A percentile compares a stretch with the other conserved stretches of the same genome.
These are phyloP conservation scores for Toxostoma redivivum DNA, from an alignment of 2,113 vertebrate genomes.

Conservation along the genomic window DNA sequence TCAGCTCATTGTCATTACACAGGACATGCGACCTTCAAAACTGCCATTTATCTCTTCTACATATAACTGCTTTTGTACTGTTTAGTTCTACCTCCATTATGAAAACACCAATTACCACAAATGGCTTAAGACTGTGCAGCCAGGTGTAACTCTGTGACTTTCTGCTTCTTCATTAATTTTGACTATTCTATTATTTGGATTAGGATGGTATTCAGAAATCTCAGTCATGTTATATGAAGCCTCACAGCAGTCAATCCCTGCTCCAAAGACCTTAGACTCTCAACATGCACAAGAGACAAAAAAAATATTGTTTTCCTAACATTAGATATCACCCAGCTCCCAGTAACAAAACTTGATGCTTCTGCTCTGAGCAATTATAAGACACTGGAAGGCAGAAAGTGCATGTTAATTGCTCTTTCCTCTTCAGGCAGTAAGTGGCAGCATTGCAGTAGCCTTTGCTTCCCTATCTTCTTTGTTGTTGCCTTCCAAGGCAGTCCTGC, in stretches of 20 bases:
- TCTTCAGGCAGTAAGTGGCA: conserved; percentile 43
- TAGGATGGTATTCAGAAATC: not conserved
- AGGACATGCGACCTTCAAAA: not conserved
- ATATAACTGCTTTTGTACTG: not conserved
- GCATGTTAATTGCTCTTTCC: not conserved
- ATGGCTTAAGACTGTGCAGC: not conserved
- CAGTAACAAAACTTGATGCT: not conserved
- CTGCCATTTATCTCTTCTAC: not conserved
- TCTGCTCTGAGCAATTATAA: not conserved
- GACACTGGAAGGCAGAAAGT: not conserved
- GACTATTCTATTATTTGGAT: not conserved
- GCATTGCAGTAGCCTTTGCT: conserved; percentile 13
- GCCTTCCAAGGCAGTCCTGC: not conserved
- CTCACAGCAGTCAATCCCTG: not conserved
- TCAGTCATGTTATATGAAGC: not conserved
- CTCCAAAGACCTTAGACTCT: not conserved
- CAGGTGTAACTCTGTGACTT: not conserved
- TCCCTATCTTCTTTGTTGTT: not conserved
- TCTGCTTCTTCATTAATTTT: not conserved
- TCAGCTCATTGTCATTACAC: not conserved
- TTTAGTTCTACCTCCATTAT: not conserved
- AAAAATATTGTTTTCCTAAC: not conserved
- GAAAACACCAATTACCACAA: not conserved
- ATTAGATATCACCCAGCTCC: not conserved
- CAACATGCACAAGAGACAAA: not conserved